Evolutionary conservation across 2,113 vertebrate genomes (phyloP).

Genomic region (Nothocercus nigrocapillus): DNA sequence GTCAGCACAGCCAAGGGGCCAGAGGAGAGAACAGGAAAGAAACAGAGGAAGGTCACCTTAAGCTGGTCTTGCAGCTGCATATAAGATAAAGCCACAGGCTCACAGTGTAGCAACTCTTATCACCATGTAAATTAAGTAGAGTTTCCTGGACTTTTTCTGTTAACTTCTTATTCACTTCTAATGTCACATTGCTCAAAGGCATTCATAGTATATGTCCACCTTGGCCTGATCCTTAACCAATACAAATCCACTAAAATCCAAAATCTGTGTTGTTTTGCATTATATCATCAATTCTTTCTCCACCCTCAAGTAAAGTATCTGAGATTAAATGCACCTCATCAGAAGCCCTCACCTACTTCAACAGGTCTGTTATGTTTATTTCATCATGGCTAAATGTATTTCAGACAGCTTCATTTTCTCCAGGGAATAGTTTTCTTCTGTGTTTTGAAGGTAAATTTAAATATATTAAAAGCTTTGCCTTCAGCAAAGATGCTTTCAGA

Average conservation of each 20-base stretch:
- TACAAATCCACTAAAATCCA: background rate
- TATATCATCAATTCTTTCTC: background rate
- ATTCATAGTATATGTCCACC: background rate
- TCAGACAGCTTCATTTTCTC: slow-evolving; percentile 35
- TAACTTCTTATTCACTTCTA: background rate
- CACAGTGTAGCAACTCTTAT: background rate
- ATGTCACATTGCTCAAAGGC: background rate
- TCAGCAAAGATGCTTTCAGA: slow-evolving; percentile 40
- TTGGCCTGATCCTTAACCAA: background rate
- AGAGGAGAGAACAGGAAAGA: background rate
- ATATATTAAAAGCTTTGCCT: slow-evolving; percentile 47
- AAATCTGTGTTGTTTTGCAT: background rate
- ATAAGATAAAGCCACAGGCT: background rate
- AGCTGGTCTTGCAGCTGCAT: background rate
- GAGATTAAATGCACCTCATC: background rate
- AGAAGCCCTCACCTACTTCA: background rate
- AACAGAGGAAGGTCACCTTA: background rate
- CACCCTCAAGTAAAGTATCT: background rate
- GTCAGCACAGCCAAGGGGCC: background rate
- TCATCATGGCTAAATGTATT: slow-evolving; percentile 23
- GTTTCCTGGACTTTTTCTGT: background rate
- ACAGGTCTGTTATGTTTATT: slow-evolving; percentile 11
- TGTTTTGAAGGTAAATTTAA: slow-evolving; percentile 29
- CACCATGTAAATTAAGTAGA: background rate
- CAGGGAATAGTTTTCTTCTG: background rate